Evolutionary conservation across 2,888 invertebrate genomes (phyloP).

Genomic region (Pristionchus japonicus): DNA sequence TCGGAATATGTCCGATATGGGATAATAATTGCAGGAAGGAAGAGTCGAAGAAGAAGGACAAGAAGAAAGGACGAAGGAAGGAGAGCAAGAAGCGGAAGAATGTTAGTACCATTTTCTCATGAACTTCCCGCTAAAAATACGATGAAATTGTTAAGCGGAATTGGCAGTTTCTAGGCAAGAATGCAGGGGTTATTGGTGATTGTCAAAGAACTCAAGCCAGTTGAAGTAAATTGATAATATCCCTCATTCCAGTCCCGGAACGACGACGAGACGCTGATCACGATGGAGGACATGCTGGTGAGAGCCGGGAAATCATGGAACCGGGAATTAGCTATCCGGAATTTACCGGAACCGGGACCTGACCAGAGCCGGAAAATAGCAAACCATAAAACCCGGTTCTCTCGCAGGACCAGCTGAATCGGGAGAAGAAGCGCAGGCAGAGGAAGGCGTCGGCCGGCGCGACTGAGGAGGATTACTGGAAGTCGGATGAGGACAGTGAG

Average conservation of each 20-base stretch:
- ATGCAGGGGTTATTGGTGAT: no score
- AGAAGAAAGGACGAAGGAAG: background rate
- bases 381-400: no score
- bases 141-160: no score
- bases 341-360: no score
- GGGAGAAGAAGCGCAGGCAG: background rate
- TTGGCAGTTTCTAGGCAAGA: no score
- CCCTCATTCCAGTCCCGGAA: background rate
- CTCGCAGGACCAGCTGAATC: background rate
- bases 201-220: no score
- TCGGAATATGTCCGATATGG: background rate
- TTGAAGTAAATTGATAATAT: background rate
- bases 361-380: no score
- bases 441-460: background rate
- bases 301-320: no score
- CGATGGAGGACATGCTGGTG: background rate
- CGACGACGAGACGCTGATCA: background rate
- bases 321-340: no score
- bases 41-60: background rate
- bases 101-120: no score
- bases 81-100: background rate
- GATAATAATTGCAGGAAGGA: background rate
- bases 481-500: background rate
- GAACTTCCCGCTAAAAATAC: no score
- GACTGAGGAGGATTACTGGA: no score